Conservation (phyloP, 2,797 vertebrate species). For the Macropodus opercularis region DNA sequence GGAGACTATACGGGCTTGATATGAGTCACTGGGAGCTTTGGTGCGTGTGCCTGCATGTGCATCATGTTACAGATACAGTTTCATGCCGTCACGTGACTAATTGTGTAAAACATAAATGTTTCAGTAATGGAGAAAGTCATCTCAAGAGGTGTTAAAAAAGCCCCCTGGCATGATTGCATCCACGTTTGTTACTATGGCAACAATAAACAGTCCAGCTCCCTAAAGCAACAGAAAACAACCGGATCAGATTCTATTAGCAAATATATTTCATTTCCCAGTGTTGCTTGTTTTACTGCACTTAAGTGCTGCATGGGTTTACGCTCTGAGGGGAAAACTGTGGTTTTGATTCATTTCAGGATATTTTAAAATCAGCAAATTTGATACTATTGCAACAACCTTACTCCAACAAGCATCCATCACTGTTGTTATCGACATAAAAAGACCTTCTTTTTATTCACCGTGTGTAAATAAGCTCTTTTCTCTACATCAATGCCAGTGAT, state of each 20-base stretch:
- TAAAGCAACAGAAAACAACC: constrained; percentile 17
- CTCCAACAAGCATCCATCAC: background rate
- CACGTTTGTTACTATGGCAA: constrained; percentile 50
- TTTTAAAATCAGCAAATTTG: constrained; percentile 1
- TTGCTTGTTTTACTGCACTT: constrained; percentile 15
- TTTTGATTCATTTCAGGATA: constrained; percentile 1
- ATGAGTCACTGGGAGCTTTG: constrained; percentile 7
- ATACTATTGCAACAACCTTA: background rate
- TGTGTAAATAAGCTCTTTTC: constrained; percentile 10
- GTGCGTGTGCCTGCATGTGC: background rate
- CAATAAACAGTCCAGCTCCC: constrained; percentile 3
- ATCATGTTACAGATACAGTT: background rate
- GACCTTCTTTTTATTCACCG: background rate
- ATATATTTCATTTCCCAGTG: constrained; percentile 20
- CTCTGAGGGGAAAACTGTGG: constrained; percentile 2
- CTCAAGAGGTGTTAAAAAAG: background rate
- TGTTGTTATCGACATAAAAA: constrained; percentile 4
- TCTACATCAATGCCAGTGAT: constrained; percentile 12
- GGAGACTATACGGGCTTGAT: constrained; percentile 24
- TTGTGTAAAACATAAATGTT: constrained; percentile 11
- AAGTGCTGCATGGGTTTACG: constrained; percentile 9
- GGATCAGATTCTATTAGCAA: constrained; percentile 25
- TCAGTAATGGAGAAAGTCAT: constrained; percentile 10
- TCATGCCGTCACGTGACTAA: constrained; percentile 6
- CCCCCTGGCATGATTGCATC: constrained; percentile 11